These are phyloP conservation scores for Datnioides undecimradiatus DNA, from an alignment of 2,113 vertebrate species.

Conservation along the genomic window DNA sequence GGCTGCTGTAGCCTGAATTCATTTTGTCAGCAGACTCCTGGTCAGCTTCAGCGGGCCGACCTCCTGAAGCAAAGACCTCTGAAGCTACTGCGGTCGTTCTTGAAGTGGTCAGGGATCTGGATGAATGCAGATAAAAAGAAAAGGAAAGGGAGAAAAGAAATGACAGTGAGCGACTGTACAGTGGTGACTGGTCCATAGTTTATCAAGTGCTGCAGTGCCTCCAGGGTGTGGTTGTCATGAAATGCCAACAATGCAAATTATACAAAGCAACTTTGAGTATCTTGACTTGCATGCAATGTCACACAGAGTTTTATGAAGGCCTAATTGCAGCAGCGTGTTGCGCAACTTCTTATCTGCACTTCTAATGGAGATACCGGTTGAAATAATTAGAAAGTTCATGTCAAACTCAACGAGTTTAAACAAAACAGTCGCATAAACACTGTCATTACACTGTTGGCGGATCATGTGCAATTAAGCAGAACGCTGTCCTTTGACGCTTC, in stretches of 20 bases:
- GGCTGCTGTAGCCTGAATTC: slow-evolving; percentile 64
- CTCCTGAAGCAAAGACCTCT: slow-evolving; percentile 30
- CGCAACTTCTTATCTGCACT: background rate
- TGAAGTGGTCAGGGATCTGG: slow-evolving; percentile 54
- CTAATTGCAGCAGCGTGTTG: background rate
- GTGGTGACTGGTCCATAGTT: background rate
- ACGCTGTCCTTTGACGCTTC: background rate
- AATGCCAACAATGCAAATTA: slow-evolving; percentile 47
- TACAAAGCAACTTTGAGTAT: background rate
- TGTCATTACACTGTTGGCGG: background rate
- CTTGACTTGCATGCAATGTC: background rate
- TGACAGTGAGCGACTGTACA: background rate
- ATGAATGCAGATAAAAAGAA: background rate
- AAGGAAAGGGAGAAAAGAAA: background rate
- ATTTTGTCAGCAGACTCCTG: slow-evolving; percentile 55
- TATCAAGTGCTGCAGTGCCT: background rate
- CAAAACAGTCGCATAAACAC: background rate
- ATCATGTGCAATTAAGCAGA: slow-evolving; percentile 6
- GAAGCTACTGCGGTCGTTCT: background rate
- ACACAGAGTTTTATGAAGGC: background rate
- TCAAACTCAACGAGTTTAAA: background rate
- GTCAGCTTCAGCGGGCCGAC: background rate
- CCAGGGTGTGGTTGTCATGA: slow-evolving; percentile 22
- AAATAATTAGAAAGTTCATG: background rate
- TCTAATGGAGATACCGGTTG: background rate